These are phyloP conservation scores for Nesidiocoris tenuis DNA, from an alignment of 2,888 invertebrate species.

Conservation along the genomic window DNA sequence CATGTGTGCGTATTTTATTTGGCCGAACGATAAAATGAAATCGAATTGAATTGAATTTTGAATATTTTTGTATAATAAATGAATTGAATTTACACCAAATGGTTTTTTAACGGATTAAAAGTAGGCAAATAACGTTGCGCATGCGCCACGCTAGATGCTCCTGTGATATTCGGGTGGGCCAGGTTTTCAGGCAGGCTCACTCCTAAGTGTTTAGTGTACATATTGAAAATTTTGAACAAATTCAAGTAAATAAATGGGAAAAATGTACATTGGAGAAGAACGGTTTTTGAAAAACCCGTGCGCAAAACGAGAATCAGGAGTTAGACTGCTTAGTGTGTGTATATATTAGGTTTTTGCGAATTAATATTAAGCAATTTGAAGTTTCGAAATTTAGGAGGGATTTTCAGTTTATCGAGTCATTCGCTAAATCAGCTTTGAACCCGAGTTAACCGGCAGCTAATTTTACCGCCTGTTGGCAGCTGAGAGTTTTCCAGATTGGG, in stretches of 20 bases:
- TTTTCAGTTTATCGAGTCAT: too few species aligned
- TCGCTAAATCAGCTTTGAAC: too few species aligned
- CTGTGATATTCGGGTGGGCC: conserved; percentile 52
- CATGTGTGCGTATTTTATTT: conserved; percentile 48
- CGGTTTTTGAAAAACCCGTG: conserved; percentile 21
- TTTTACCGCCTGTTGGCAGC: too few species aligned
- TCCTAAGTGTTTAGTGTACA: conserved; percentile 45
- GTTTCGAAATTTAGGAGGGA: too few species aligned
- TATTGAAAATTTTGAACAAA: conserved; percentile 18
- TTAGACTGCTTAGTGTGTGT: conserved; percentile 50
- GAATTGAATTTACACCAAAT: conserved; percentile 32
- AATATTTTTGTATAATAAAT: conserved; percentile 46
- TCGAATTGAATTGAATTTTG: conserved; percentile 29
- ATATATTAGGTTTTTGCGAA: conserved; percentile 39
- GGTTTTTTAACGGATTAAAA: conserved; percentile 28
- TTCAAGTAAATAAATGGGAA: not conserved
- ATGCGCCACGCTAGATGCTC: conserved; percentile 25
- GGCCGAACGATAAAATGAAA: conserved; percentile 1
- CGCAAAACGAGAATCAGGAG: conserved; percentile 46
- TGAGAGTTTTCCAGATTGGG: too few species aligned
- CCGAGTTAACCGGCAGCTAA: too few species aligned
- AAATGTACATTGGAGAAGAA: conserved; percentile 20
- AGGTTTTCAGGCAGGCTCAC: conserved; percentile 51
- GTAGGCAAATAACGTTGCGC: not conserved
- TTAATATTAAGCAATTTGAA: conserved; percentile 11